phyloP scores from a whole-genome alignment of 64 coral and sea anemone species.

The Anthopleura sola region DNA sequence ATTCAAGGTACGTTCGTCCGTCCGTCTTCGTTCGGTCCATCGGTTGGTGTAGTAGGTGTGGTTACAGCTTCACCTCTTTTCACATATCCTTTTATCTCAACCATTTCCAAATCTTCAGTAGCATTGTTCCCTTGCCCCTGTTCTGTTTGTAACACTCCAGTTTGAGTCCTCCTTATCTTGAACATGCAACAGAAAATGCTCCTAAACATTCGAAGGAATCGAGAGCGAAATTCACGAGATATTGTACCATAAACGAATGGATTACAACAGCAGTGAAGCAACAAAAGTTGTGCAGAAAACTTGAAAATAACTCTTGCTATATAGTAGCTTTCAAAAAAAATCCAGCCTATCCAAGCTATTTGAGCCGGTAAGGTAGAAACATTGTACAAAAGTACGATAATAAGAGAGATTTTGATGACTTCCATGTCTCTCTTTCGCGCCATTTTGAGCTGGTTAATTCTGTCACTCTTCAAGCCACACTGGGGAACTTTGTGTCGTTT shows the following conservation, averaged over 20 bases:
- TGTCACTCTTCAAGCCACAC: neutral
- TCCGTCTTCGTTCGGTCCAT: no score
- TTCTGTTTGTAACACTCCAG: no score
- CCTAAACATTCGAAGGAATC: neutral
- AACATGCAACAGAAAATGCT: no score
- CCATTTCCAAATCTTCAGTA: no score
- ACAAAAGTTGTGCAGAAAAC: neutral
- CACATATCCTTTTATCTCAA: no score
- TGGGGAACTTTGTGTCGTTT: neutral
- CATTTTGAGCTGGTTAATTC: no score
- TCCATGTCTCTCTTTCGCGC: neutral
- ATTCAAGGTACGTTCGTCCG: no score
- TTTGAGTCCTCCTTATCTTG: no score
- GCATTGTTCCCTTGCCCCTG: no score
- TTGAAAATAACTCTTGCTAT: neutral
- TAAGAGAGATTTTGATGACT: neutral
- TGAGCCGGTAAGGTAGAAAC: neutral
- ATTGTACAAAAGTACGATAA: constrained; percentile 2
- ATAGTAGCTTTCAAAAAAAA: neutral
- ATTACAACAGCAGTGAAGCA: constrained; percentile 4
- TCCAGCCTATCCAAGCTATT: neutral
- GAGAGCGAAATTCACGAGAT: neutral
- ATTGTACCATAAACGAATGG: constrained; percentile 4
- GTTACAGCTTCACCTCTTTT: no score
- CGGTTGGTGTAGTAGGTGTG: no score